A percentile compares a stretch with the other conserved stretches of the same genome.
phyloP scores from a whole-genome alignment of 2,888 invertebrate genomes.

The Drosophila meridiana region DNA sequence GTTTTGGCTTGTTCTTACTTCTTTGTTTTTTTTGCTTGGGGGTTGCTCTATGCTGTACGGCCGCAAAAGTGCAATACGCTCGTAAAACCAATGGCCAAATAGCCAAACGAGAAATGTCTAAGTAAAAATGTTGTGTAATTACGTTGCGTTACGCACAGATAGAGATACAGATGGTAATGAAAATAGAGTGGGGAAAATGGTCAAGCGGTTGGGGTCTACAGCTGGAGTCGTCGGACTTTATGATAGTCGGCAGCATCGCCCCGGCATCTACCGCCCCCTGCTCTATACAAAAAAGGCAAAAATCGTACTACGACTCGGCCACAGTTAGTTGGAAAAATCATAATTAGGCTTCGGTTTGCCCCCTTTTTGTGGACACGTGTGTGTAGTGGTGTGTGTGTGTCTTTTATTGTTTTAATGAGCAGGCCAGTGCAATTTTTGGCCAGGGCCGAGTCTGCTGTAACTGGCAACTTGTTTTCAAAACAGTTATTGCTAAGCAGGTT shows the following conservation, averaged over 20 bases:
- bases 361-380: background rate
- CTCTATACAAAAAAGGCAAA: conserved; percentile 12
- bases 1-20: conserved; percentile 25
- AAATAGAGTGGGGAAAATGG: conserved; percentile 29
- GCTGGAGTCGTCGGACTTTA: conserved; percentile 16
- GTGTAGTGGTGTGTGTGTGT: conserved; percentile 30
- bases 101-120: conserved; percentile 71
- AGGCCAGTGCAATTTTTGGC: conserved; percentile 65
- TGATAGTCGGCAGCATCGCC: conserved; percentile 1
- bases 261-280: background rate
- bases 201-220: conserved; percentile 13
- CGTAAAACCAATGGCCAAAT: conserved; percentile 79
- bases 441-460: background rate
- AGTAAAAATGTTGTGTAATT: conserved; percentile 78
- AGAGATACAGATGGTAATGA: conserved; percentile 59
- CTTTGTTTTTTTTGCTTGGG: conserved; percentile 29
- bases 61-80: conserved; percentile 79
- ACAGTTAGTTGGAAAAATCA: conserved; percentile 72
- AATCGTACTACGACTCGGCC: conserved; percentile 52
- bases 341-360: conserved; percentile 68
- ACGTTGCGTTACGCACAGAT: conserved; percentile 77
- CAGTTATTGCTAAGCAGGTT: background rate
- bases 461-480: background rate
- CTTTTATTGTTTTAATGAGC: conserved; percentile 80
- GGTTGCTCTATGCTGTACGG: conserved; percentile 62